Conservation (phyloP, 2,888 invertebrate species). For the Drosophila rubida region DNA sequence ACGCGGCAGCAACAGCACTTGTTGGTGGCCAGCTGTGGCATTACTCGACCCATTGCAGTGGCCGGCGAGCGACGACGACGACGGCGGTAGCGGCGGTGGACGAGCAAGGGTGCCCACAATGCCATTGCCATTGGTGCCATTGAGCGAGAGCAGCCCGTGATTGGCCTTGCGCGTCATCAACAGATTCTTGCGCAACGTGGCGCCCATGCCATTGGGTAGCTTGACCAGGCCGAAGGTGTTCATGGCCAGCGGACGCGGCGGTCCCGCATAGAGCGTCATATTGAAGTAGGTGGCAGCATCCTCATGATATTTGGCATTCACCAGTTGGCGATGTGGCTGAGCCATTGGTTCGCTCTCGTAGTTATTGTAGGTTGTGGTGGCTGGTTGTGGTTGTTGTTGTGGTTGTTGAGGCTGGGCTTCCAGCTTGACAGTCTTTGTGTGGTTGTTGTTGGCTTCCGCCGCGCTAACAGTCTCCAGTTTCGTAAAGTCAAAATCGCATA, state of each 20-base stretch:
- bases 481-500: constrained; percentile 73
- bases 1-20: constrained; percentile 31
- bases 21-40: constrained; percentile 8
- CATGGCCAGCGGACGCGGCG: constrained; percentile 78
- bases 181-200: constrained; percentile 80
- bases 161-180: constrained; percentile 82
- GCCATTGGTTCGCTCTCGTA: constrained; percentile 30
- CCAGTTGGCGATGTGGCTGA: constrained; percentile 55
- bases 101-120: constrained; percentile 73
- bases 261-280: constrained; percentile 73
- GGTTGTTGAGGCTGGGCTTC: constrained; percentile 51
- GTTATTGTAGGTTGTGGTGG: constrained; percentile 30
- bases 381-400: constrained; percentile 28
- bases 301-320: constrained; percentile 75
- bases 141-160: constrained; percentile 75
- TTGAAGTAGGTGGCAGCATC: constrained; percentile 73
- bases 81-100: constrained; percentile 59
- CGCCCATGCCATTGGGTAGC: constrained; percentile 74
- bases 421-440: constrained; percentile 77
- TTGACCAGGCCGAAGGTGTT: constrained; percentile 81
- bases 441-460: constrained; percentile 58
- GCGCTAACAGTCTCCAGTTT: constrained; percentile 76
- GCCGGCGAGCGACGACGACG: constrained; percentile 57
- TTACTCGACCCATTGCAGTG: constrained; percentile 42
- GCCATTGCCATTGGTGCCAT: constrained; percentile 65